phyloP scores from a whole-genome alignment of 1,140 invertebrate genomes.

The Zaprionus africanus region DNA sequence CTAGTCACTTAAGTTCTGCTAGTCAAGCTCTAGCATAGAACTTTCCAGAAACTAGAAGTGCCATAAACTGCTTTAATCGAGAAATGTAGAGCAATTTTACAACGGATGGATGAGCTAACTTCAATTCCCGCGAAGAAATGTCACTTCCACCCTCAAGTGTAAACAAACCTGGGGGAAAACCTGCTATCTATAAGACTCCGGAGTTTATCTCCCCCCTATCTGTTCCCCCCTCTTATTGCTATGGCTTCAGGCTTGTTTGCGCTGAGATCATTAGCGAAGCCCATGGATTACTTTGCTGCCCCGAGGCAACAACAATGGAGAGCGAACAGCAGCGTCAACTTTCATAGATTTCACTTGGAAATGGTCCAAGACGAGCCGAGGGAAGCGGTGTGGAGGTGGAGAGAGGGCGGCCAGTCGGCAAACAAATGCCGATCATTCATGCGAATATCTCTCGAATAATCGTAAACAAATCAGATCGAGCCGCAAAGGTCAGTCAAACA shows the following conservation, averaged over 20 bases:
- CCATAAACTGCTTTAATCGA: not conserved
- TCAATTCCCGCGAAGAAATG: not conserved
- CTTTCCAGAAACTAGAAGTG: not conserved
- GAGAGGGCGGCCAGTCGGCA: not conserved
- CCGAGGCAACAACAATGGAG: slow-evolving; percentile 1
- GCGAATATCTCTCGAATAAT: slow-evolving; percentile 20
- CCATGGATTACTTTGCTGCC: not conserved
- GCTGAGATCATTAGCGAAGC: slow-evolving; percentile 26
- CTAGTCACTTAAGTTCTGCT: not conserved
- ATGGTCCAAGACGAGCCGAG: slow-evolving; percentile 58
- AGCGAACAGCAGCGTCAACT: slow-evolving; percentile 48
- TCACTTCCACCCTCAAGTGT: not conserved
- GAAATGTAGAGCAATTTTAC: not conserved
- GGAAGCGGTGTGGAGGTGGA: not conserved
- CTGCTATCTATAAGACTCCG: not conserved
- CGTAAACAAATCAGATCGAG: slow-evolving; percentile 68
- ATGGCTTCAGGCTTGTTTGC: slow-evolving; percentile 15
- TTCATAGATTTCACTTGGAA: slow-evolving; percentile 83
- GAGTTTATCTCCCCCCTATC: not conserved
- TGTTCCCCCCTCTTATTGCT: not conserved
- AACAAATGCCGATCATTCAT: slow-evolving; percentile 36
- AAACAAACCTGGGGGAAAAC: not conserved
- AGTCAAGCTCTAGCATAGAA: not conserved
- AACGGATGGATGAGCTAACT: not conserved
- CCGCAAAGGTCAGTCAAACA: slow-evolving; percentile 64